Base-by-base conservation (phyloP, 2,113 vertebrate genomes). In the Puntigrus tetrazona region DNA sequence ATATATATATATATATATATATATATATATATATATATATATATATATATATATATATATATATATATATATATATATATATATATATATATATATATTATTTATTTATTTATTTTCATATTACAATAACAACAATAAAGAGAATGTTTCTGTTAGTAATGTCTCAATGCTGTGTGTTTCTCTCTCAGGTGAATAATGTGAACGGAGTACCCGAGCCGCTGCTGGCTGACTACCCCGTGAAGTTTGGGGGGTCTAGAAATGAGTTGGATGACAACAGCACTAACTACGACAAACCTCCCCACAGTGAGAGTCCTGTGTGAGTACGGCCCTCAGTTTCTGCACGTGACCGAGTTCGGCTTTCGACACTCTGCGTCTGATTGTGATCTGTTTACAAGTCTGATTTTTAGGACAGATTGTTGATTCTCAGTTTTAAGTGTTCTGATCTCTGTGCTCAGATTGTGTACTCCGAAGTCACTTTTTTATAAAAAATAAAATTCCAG, bases 111-210 rank as follows among this genome's bases (percentile, higher is more conserved):
- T n/a, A n/a, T n/a, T n/a, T n/a, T n/a, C n/a, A n/a, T n/a, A n/a
- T n/a, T n/a, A n/a, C n/a, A n/a, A n/a, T n/a, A n/a, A n/a, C n/a
- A n/a, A n/a, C n/a, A n/a, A n/a, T n/a, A n/a, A n/a, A n/a, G n/a
- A n/a, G n/a, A n/a, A n/a, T n/a, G n/a, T n/a, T n/a, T n/a, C n/a
- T n/a, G n/a, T n/a, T n/a, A n/a, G n/a, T n/a, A n/a, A n/a, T n/a
- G n/a, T n/a, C n/a, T n/a, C n/a, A n/a, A 52, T 1, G 52, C 10
- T 67, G 3, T 75, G 5, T 75, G 3, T 86, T 16, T 61, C 13
- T 73, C 27, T 31, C n/a, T 38, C 78, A 97, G 97, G 96, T 97
- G 50, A 97, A 97, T 89, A 95, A 95, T 8, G 93, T 97, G 52
- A 94, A 94, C 1, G 85, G 50, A 0, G 59, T 73, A 1, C 88